phyloP scores from a whole-genome alignment of 2,113 vertebrate species.

The Clinocottus analis region DNA sequence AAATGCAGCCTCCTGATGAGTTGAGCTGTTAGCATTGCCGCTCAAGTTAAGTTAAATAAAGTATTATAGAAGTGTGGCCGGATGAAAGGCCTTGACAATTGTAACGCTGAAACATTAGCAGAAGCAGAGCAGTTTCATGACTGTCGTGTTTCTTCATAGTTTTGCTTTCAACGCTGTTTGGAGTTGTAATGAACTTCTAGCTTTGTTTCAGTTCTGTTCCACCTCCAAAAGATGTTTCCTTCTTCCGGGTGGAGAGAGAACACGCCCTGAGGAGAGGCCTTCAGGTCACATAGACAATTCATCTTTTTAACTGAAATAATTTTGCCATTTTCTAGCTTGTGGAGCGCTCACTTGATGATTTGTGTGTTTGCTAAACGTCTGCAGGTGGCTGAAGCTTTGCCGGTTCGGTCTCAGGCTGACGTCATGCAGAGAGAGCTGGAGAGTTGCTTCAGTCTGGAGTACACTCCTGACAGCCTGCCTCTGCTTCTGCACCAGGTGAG shows the following conservation, averaged over 20 bases:
- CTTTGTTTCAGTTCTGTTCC: conserved; percentile 77
- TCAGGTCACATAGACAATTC: conserved; percentile 60
- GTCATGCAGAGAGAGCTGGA: conserved; percentile 86
- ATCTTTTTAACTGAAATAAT: not conserved
- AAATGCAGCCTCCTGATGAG: too few relatives aligned
- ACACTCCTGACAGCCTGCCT: conserved; percentile 70
- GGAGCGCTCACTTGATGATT: too few relatives aligned
- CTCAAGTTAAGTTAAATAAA: not conserved
- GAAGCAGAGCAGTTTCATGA: not conserved
- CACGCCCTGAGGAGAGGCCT: conserved; percentile 78
- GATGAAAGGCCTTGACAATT: not conserved
- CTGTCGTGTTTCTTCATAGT: not conserved
- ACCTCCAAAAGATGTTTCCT: conserved; percentile 81
- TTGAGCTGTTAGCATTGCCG: too few relatives aligned
- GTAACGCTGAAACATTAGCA: not conserved
- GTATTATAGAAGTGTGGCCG: not conserved
- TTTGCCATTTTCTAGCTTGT: not conserved
- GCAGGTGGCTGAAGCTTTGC: conserved; percentile 72
- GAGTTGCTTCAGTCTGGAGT: conserved; percentile 80
- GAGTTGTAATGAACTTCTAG: not conserved
- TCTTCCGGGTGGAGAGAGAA: conserved; percentile 83
- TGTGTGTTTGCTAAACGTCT: not conserved
- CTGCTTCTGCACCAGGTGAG: conserved; percentile 78
- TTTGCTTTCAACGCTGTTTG: not conserved
- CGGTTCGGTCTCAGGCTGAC: conserved; percentile 78